Percentiles rank a stretch among this genome's conserved stretches.
Evolutionary conservation across 1,140 invertebrate genomes (phyloP).

Genomic region (Ips nitidus): DNA sequence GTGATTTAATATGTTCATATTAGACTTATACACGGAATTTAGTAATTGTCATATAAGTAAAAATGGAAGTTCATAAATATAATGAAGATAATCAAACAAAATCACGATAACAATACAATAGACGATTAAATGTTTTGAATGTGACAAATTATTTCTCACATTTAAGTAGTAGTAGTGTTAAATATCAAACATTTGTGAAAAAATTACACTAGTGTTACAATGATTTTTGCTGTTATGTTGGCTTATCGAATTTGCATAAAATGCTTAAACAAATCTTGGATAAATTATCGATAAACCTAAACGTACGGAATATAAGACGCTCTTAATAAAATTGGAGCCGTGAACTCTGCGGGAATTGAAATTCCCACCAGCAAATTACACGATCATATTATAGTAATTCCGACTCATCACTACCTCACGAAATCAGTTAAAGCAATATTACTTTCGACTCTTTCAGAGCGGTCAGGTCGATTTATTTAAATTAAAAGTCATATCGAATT

Average conservation of each 20-base stretch:
- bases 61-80: too few species aligned
- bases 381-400: conserved; percentile 12
- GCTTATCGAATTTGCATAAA: not conserved
- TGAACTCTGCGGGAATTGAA: conserved; percentile 14
- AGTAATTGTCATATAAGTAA: too few species aligned
- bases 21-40: too few species aligned
- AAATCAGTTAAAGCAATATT: conserved; percentile 16
- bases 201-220: conserved; percentile 1
- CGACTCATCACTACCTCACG: conserved; percentile 15
- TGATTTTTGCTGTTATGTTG: conserved; percentile 2
- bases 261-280: conserved; percentile 5
- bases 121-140: too few species aligned
- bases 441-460: conserved; percentile 9
- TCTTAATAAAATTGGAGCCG: conserved; percentile 11
- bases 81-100: too few species aligned
- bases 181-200: too few species aligned
- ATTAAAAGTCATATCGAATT: not conserved
- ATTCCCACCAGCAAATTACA: conserved; percentile 12
- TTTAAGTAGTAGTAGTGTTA: too few species aligned
- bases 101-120: too few species aligned
- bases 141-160: too few species aligned
- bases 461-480: conserved; percentile 1
- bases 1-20: too few species aligned
- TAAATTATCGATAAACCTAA: conserved; percentile 2
- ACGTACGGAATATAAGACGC: not conserved